A percentile compares a stretch with the other conserved stretches of the same genome.
phyloP scores from a whole-genome alignment of 1,140 invertebrate genomes.

The Scaptodrosophila lebanonensis region DNA sequence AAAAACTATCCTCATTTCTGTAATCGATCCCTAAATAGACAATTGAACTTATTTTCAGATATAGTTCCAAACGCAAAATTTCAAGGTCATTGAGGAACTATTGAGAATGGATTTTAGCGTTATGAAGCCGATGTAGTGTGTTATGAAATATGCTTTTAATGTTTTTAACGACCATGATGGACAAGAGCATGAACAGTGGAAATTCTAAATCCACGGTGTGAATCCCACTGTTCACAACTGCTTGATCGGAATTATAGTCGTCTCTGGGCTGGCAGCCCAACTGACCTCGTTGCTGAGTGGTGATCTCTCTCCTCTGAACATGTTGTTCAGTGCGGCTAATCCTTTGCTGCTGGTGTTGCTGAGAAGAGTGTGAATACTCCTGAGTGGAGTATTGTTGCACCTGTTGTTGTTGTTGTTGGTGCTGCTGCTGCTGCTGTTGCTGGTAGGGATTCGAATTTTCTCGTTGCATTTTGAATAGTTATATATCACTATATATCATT shows the following conservation, averaged over 20 bases:
- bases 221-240: conserved; percentile 55
- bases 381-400: conserved; percentile 79
- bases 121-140: too few species aligned
- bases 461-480: conserved; percentile 77
- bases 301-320: conserved; percentile 84
- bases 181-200: conserved; percentile 39
- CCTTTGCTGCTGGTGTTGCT: conserved; percentile 81
- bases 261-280: conserved; percentile 19
- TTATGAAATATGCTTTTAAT: too few species aligned
- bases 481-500: conserved; percentile 77
- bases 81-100: too few species aligned
- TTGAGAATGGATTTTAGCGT: too few species aligned
- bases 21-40: too few species aligned
- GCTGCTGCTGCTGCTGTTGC: conserved; percentile 72
- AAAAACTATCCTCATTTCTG: too few species aligned
- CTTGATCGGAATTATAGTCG: conserved; percentile 6
- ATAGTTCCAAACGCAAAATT: too few species aligned
- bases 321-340: conserved; percentile 85
- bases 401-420: conserved; percentile 79
- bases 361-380: conserved; percentile 65
- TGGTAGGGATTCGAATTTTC: conserved; percentile 77
- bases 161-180: conserved; percentile 8
- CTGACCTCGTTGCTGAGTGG: conserved; percentile 88
- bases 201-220: conserved; percentile 69
- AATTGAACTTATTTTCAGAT: too few species aligned